phyloP scores from a whole-genome alignment of 2,113 vertebrate species.

The Baryphthengus martii region DNA sequence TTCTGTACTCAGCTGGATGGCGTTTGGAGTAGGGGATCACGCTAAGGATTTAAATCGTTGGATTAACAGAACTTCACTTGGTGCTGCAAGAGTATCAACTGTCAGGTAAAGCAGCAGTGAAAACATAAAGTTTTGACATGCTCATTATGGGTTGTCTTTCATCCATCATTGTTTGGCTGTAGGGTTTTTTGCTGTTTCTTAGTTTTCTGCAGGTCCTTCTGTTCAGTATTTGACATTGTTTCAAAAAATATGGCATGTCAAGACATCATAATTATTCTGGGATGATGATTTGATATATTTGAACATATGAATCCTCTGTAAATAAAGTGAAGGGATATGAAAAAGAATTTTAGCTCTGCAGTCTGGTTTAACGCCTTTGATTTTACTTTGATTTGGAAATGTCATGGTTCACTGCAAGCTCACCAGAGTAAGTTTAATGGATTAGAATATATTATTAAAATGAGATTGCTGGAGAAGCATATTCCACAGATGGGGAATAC shows the following conservation, averaged over 20 bases:
- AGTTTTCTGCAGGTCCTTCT: background rate
- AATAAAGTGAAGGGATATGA: slow-evolving; percentile 9
- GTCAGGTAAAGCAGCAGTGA: background rate
- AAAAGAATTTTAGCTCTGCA: slow-evolving; percentile 16
- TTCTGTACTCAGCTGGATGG: background rate
- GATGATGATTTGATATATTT: background rate
- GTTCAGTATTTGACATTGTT: background rate
- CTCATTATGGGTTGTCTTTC: background rate
- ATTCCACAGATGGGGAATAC: slow-evolving; percentile 14
- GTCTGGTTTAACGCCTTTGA: slow-evolving; percentile 3
- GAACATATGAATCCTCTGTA: background rate
- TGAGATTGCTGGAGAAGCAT: background rate
- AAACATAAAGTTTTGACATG: background rate
- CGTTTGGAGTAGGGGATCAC: background rate
- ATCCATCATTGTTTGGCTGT: background rate
- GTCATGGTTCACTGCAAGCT: slow-evolving; percentile 19
- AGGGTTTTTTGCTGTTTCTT: background rate
- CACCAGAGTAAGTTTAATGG: slow-evolving; percentile 27
- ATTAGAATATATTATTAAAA: slow-evolving; percentile 56
- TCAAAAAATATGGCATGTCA: slow-evolving; percentile 2
- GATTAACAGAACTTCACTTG: background rate
- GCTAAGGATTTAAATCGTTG: background rate
- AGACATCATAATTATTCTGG: slow-evolving; percentile 21
- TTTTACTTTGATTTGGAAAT: slow-evolving; percentile 47
- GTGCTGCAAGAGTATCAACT: background rate